Conservation (phyloP, 2,113 vertebrate genomes). For the Coptodon rendalli region DNA sequence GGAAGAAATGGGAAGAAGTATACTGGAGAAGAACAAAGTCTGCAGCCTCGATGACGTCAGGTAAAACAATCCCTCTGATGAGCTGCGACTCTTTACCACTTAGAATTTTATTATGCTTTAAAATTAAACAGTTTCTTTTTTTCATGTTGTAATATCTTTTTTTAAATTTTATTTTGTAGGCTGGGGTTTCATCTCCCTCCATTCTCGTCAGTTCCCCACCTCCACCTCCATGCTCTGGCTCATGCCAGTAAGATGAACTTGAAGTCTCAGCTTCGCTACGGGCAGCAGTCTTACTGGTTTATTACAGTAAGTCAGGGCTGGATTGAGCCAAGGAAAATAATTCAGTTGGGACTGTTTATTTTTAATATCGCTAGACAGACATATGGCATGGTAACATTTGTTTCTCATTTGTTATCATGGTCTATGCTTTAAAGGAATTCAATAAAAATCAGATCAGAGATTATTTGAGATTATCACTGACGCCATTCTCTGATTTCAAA, state of each 20-base stretch:
- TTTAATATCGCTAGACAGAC: not conserved
- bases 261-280: conserved; percentile 73
- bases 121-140: not conserved
- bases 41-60: conserved; percentile 73
- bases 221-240: conserved; percentile 84
- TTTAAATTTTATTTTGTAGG: conserved; percentile 49
- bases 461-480: not conserved
- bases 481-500: not conserved
- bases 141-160: not conserved
- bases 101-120: not conserved
- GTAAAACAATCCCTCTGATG: conserved; percentile 47
- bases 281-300: conserved; percentile 81
- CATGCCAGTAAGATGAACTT: conserved; percentile 75
- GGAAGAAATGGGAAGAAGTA: conserved; percentile 75
- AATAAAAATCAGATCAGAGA: not conserved
- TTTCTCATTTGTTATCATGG: not conserved
- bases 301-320: conserved; percentile 76
- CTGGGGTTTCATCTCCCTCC: conserved; percentile 87
- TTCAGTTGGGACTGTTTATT: not conserved
- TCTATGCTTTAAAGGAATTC: not conserved
- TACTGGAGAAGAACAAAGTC: conserved; percentile 78
- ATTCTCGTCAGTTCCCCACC: conserved; percentile 79
- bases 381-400: rapidly evolving
- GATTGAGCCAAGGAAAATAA: not conserved
- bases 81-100: not conserved